Percentiles rank a stretch among this genome's conserved stretches.
Conservation (phyloP, 2,888 invertebrate species). For the Diaperis boleti region DNA sequence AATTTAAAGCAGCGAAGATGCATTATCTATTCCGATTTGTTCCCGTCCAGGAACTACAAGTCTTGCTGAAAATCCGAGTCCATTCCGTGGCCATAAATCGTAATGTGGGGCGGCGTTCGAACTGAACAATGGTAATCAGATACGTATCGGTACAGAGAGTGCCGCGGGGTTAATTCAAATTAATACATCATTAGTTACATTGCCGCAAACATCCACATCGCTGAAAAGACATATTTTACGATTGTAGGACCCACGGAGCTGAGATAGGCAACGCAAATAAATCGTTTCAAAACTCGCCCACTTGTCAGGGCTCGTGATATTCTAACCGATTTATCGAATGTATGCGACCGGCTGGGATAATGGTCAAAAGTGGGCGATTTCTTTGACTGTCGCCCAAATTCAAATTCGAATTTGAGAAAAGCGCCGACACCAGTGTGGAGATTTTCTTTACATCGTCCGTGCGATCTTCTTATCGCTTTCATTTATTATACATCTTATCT, state of each 20-base stretch:
- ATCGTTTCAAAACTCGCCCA: constrained; percentile 32
- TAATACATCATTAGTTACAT: constrained; percentile 45
- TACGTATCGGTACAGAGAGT: constrained; percentile 38
- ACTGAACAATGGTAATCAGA: constrained; percentile 43
- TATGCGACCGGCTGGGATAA: constrained; percentile 1
- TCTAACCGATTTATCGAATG: constrained; percentile 19
- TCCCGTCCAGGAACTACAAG: background rate
- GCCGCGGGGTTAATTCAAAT: constrained; percentile 42
- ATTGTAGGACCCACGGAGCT: constrained; percentile 8
- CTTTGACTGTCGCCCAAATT: background rate
- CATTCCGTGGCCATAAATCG: constrained; percentile 43
- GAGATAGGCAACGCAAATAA: constrained; percentile 27
- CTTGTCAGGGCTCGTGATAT: constrained; percentile 29
- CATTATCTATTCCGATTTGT: background rate
- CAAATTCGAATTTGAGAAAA: too few species aligned
- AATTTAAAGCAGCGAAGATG: background rate
- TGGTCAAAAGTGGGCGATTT: constrained; percentile 13
- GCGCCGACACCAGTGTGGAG: too few species aligned
- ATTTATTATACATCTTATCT: too few species aligned
- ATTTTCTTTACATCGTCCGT: background rate
- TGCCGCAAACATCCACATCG: constrained; percentile 37
- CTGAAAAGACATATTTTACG: constrained; percentile 42
- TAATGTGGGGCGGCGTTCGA: constrained; percentile 28
- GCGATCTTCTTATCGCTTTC: background rate
- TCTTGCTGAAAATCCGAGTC: constrained; percentile 43